Evolutionary conservation across 2,797 vertebrate species (phyloP), one percentile per base, ranked within the genome.

Genomic region (Sebastes variabilis): DNA sequence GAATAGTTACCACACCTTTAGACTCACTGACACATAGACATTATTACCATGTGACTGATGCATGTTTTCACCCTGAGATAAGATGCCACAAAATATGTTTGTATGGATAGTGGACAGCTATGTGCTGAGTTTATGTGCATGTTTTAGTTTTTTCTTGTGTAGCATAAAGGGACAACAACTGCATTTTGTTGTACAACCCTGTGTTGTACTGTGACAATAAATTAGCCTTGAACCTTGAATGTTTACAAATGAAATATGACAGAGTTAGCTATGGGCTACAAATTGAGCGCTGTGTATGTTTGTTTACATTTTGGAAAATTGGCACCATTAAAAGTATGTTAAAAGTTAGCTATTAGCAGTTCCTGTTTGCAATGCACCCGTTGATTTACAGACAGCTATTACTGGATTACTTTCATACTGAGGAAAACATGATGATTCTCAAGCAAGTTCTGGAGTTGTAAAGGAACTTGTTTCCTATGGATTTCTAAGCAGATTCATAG

Each of bases 51-150:
- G 66, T 70, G 69, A 52, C 77, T 56, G 64, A 24, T 38, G 5
- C 34, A 55, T 69, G 11, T 67, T 75, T 83, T 74, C 30, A 46
- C 49, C 7, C 5, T 1, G 20, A 81, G 80, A 86, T 81, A 66
- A 84, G 59, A 68, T 59, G 13, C 10, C 6, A 56, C 27, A 85
- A 56, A 62, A 64, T 62, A 52, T 71, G 62, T 42, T 68, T 42
- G 14, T 69, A 55, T 46, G 20, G 30, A 67, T 68, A 16, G 60
- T 5, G 10, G 29, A 66, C 30, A 56, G 34, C 1, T 55, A 42
- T 61, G 55, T 69, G 10, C 6, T 68, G 46, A 29, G 22, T 70
- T 66, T 16, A 3, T 61, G 30, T 18, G 52, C 2, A n/a, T 30
- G 65, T 66, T 66, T 66, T 52, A 4, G 16, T 66, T 52, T 29